Percentiles rank a stretch among this genome's conserved stretches.
Conservation (phyloP, 1,140 invertebrate genomes). For the Drosophila pachea region DNA sequence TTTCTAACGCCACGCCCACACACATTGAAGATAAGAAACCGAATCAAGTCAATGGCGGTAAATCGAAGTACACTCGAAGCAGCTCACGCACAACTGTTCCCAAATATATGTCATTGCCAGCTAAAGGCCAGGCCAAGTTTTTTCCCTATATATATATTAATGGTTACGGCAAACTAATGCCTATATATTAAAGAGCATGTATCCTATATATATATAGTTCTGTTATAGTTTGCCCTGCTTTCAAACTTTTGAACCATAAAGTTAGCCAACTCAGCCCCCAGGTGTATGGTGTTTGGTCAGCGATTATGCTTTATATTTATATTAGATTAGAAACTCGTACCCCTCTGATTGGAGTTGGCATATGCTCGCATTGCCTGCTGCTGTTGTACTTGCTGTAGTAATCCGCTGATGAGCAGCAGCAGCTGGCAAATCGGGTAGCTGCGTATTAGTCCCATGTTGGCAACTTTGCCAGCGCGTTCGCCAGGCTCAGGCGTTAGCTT, state of each 20-base stretch:
- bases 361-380: constrained; percentile 19
- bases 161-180: too few species aligned
- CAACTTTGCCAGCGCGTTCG: constrained; percentile 34
- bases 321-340: constrained; percentile 26
- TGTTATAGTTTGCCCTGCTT: constrained; percentile 22
- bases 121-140: constrained; percentile 6
- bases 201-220: too few species aligned
- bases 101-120: constrained; percentile 10
- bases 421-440: constrained; percentile 54
- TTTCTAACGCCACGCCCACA: constrained; percentile 47
- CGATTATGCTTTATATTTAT: constrained; percentile 23
- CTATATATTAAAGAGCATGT: too few species aligned
- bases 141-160: too few species aligned
- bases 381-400: constrained; percentile 41
- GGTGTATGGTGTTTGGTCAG: constrained; percentile 37
- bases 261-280: background rate
- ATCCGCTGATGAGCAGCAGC: constrained; percentile 63
- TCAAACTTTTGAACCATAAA: background rate
- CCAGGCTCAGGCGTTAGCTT: constrained; percentile 23
- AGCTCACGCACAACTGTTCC: constrained; percentile 30
- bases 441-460: constrained; percentile 70
- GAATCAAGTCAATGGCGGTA: constrained; percentile 53
- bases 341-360: constrained; percentile 2
- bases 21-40: constrained; percentile 5
- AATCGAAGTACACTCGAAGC: constrained; percentile 60